Evolutionary conservation across 2,113 vertebrate genomes (phyloP).

Genomic region (Paralichthys olivaceus): DNA sequence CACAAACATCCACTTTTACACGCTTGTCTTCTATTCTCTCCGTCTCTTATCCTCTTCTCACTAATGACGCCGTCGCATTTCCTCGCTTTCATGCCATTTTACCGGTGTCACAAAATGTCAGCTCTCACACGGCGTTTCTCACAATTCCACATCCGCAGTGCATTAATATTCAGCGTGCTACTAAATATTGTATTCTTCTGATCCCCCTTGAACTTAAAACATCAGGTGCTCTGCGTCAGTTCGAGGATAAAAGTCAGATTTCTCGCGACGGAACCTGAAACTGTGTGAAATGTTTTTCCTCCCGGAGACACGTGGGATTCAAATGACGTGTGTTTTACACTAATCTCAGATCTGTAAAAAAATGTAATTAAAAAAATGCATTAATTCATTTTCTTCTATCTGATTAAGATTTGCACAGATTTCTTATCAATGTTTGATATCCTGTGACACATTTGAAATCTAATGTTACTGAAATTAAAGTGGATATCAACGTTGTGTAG

Average conservation of each 20-base stretch:
- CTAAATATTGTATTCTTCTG: slow-evolving; percentile 4
- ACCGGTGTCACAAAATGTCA: background rate
- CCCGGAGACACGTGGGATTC: background rate
- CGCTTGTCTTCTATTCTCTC: too few species aligned
- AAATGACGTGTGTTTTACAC: background rate
- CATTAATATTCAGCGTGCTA: slow-evolving; percentile 15
- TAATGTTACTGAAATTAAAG: too few species aligned
- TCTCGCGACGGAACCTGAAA: background rate
- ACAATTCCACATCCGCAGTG: background rate
- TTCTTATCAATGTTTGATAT: too few species aligned
- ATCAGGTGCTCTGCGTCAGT: background rate
- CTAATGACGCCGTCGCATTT: background rate
- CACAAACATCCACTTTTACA: background rate
- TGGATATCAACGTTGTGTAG: too few species aligned
- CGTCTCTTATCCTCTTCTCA: too few species aligned
- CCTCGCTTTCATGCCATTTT: background rate
- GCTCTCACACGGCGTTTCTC: background rate
- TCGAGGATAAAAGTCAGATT: background rate
- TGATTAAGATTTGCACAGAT: too few species aligned
- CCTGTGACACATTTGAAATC: too few species aligned
- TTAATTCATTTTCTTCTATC: too few species aligned
- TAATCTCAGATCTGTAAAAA: too few species aligned
- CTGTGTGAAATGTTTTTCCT: background rate
- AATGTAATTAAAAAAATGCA: too few species aligned
- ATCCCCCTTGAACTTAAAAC: background rate